Evolutionary conservation across 2,888 invertebrate genomes (phyloP).

Genomic region (Carterocephalus palaemon): DNA sequence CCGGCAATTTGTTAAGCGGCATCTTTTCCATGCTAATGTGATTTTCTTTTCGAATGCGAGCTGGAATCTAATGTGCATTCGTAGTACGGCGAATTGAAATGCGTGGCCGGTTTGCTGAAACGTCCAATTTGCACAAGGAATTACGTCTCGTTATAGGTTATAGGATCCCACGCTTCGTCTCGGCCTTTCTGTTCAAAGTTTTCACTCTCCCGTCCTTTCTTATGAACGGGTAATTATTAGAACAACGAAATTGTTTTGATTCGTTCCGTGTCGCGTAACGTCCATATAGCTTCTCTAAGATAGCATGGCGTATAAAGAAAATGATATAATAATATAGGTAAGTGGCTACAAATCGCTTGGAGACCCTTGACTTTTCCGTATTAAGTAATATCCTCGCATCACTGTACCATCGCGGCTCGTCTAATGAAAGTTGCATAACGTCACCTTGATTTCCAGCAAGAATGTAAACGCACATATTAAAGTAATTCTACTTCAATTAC

Average conservation of each 20-base stretch:
- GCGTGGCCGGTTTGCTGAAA: slow-evolving; percentile 1
- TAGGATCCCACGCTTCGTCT: too few species aligned
- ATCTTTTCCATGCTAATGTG: slow-evolving; percentile 16
- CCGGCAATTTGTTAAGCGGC: background rate
- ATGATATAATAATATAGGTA: slow-evolving; percentile 20
- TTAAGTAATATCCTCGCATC: slow-evolving; percentile 17
- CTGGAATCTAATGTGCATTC: background rate
- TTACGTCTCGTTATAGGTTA: slow-evolving; percentile 15
- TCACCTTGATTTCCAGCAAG: slow-evolving; percentile 18
- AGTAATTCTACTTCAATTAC: background rate
- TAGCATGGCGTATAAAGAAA: background rate
- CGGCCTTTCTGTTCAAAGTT: too few species aligned
- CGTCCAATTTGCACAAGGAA: slow-evolving; percentile 8
- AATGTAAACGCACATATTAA: background rate
- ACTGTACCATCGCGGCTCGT: slow-evolving; percentile 11
- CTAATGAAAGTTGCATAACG: slow-evolving; percentile 20
- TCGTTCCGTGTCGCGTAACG: slow-evolving; percentile 8
- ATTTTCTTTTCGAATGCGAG: slow-evolving; percentile 13
- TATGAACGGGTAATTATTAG: slow-evolving; percentile 15
- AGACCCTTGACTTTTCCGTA: slow-evolving; percentile 22
- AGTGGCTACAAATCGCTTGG: slow-evolving; percentile 4
- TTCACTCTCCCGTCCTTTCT: too few species aligned
- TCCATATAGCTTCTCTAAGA: background rate
- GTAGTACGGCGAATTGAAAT: slow-evolving; percentile 1
- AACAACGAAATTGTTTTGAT: slow-evolving; percentile 8